These are phyloP conservation scores for Callipepla squamata DNA, from an alignment of 2,113 vertebrate species.

Conservation along the genomic window DNA sequence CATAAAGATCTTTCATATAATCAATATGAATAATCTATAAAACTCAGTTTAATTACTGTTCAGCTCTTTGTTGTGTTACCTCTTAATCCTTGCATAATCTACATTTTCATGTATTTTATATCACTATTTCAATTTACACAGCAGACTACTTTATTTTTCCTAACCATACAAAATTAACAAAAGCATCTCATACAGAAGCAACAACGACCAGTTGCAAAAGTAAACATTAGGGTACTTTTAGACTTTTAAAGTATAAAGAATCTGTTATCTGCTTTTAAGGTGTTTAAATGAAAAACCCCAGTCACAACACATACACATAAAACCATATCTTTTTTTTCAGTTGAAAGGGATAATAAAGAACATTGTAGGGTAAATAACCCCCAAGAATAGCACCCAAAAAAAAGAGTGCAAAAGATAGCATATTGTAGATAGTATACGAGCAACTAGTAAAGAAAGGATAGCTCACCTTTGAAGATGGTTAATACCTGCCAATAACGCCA, in stretches of 20 bases:
- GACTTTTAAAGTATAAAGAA: neutral
- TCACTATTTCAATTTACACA: neutral
- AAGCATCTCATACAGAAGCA: neutral
- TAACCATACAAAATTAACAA: neutral
- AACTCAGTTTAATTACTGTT: neutral
- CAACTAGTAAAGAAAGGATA: no score
- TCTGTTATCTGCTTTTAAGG: neutral
- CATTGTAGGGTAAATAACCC: no score
- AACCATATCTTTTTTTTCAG: neutral
- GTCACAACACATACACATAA: neutral
- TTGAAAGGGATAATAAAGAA: neutral
- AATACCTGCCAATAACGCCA: no score
- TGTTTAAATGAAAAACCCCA: neutral
- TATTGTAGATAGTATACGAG: no score
- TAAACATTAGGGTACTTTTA: neutral
- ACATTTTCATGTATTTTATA: neutral
- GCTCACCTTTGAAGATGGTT: no score
- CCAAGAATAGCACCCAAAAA: no score
- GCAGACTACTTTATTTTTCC: neutral
- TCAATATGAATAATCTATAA: no score
- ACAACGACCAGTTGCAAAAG: neutral
- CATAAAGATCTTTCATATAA: neutral
- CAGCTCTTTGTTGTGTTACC: neutral
- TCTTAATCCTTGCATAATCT: neutral
- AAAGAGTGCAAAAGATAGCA: no score